Evolutionary conservation across 2,888 invertebrate genomes (phyloP), one percentile per base, ranked within the genome.

Genomic region (Eustalomyia histrio): DNA sequence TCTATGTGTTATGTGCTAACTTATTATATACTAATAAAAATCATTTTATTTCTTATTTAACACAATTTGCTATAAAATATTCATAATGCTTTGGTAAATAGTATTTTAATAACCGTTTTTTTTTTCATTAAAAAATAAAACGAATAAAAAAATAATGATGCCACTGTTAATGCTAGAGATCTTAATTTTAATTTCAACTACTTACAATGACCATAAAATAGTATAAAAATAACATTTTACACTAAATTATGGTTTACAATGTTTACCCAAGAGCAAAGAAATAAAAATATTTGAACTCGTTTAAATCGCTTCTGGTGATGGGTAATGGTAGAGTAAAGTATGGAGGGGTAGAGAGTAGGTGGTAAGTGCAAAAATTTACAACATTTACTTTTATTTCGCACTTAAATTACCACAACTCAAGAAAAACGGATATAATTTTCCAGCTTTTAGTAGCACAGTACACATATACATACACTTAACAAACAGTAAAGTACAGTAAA

Each of bases 161-260:
- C 29, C 29, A 50, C 50, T 63, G 47, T 67, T 73, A 76, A 80
- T 60, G 61, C 68, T 58, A 35, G 24, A 76, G 63, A 72, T 68
- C 63, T 72, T 61, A 75, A 65, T 75, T 58, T 80, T 72, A 63
- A 72, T 76, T 72, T 76, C 52, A 16, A 58, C 63, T 47, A 57
- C 52, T 78, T 71, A 81, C 65, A 76, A 78, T 74, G 80, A 78
- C 76, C 76, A 71, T 78, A 63, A 78, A 76, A 76, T 69, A 29
- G 52, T 60, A 69, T 64, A 73, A 71, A 74, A 78, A 74, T 65
- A 74, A 33, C 65, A 76, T 74, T 81, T 76, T 57, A 33, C 65
- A 74, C 58, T 74, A 76, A 76, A 73, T 80, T 69, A 76, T 76
- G 76, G 64, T 69, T 73, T 67, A 61, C 33, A 65, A 24, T 74